Evolutionary conservation across 2,888 invertebrate species (phyloP), one percentile per base, ranked within the genome.

Genomic region (Gasteruption jaculator): DNA sequence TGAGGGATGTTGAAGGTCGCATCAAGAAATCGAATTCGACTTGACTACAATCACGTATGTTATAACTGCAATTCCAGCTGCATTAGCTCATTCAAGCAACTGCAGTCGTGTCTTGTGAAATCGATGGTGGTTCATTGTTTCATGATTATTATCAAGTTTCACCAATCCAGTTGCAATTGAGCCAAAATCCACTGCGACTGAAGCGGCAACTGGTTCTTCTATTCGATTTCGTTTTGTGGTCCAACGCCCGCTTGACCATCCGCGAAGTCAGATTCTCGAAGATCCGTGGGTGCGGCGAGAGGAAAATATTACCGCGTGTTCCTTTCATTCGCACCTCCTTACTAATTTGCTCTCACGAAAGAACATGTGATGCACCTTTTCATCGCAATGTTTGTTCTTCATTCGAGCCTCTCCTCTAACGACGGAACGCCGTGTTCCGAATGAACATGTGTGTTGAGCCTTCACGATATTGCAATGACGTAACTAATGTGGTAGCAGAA

Each of bases 381-480:
- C 36, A 46, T 32, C 26, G 31, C 24, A 54, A 51, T 54, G 54
- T 56, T 55, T 55, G 43, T 20, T 47, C 54, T 55, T 45, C 48
- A 42, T 48, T 48, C 37, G 32, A 29, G 14, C 20, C 26, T 36
- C 18, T 39, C 30, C 22, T 26, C 22, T 26, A 41, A 38, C 39
- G 38, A 39, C 25, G 27, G 39, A 22, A 27, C 41, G 20, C 25
- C 39, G n/a, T n/a, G n/a, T 53, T 45, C 43, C 30, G 37, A 40
- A 15, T 27, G 32, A 20, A 24, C 27, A 33, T 31, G 22, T 32
- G n/a, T n/a, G n/a, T n/a, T n/a, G n/a, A n/a, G n/a, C n/a, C n/a
- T n/a, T n/a, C n/a, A n/a, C n/a, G n/a, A n/a, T n/a, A 14, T 26
- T 15, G 19, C 18, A 29, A 11, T 20, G 10, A 26, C 12, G 32